Evolutionary conservation across 2,113 vertebrate genomes (phyloP), one percentile per base, ranked within the genome.

Genomic region (Lates calcarifer): DNA sequence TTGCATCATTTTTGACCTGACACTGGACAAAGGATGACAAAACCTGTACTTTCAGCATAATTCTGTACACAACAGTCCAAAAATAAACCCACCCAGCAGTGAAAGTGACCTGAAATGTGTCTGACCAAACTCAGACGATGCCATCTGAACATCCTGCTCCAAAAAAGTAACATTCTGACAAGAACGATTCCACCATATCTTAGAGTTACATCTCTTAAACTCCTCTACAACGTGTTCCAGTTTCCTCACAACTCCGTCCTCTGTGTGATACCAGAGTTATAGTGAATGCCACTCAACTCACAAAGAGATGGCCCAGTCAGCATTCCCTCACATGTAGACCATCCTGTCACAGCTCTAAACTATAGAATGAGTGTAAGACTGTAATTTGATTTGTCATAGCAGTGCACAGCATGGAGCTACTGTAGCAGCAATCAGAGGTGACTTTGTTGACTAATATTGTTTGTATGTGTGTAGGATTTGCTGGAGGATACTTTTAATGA

Each of bases 61-160:
- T 81, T 35, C 41, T 35, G 28, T 15, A 26, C 43, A 29, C 56
- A n/a, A 12, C 47, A 53, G 39, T 45, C 73, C 57, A 41, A 57
- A 85, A 87, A 85, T 75, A 87, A 84, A 85, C 28, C 17, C 62
- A 58, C 67, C 26, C 60, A 31, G 13, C 65, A 62, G 37, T 53
- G 62, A 82, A 74, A 71, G 41, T 82, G 72, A 84, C 75, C 83
- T 76, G 49, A 51, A 51, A 51, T 51, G 49, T n/a, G 49, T 12
- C 22, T 51, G 65, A n/a, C 33, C 75, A 60, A 62, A 73, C 66
- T 76, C 41, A 74, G 5, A 62, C 5, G 29, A 51, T 33, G 66
- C 53, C 58, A 33, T 45, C 67, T 22, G 68, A 64, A 87, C 55
- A 79, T 63, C 55, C 31, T 56, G 71, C 62, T 79, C 72, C 43